Evolutionary conservation across 2,113 vertebrate genomes (phyloP).

Genomic region (Mustela nigripes): DNA sequence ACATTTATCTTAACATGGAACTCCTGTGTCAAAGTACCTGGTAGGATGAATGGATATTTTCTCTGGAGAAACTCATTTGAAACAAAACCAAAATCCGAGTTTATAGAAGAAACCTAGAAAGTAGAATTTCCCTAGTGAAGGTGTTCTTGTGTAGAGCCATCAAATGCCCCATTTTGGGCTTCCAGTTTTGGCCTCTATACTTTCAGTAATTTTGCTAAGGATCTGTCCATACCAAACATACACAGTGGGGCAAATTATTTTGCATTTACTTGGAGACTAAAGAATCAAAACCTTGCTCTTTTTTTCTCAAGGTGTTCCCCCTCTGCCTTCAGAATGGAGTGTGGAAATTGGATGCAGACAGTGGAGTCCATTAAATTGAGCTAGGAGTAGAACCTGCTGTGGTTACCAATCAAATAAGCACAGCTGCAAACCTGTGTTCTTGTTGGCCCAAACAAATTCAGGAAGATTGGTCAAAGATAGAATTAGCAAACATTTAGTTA

Average conservation of each 20-base stretch:
- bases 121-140: not conserved
- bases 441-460: not conserved
- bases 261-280: not conserved
- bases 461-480: not conserved
- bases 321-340: not conserved
- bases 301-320: not conserved
- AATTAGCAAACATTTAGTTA: not conserved
- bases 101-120: not conserved
- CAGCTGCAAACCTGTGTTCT: not conserved
- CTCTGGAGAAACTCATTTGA: not conserved
- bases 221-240: not conserved
- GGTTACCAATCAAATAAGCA: not conserved
- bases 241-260: not conserved
- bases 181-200: not conserved
- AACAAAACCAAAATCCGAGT: not conserved
- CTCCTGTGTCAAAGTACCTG: not conserved
- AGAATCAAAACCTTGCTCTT: not conserved
- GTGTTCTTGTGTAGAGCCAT: not conserved
- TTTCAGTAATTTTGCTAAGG: slow-evolving; percentile 25
- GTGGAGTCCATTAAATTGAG: not conserved
- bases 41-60: not conserved
- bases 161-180: not conserved
- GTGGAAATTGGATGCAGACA: not conserved
- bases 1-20: not conserved
- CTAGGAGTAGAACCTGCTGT: not conserved